phyloP scores from a whole-genome alignment of 2,888 invertebrate genomes.

The Limnephilus auricula region DNA sequence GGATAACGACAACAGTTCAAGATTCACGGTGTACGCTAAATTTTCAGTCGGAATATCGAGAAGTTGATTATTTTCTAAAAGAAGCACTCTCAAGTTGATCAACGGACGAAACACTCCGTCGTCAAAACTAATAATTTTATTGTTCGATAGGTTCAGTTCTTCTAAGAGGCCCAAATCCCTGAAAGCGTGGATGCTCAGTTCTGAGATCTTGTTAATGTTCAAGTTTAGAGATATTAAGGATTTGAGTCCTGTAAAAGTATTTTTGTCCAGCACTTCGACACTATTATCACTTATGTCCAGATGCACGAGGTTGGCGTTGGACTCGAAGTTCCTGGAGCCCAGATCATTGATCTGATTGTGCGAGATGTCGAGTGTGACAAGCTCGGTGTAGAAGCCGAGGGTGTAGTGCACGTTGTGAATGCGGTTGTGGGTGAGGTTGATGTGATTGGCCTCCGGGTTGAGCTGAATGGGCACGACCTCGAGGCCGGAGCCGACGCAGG shows the following conservation, averaged over 20 bases:
- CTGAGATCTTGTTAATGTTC: slow-evolving; percentile 86
- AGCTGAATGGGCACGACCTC: slow-evolving; percentile 93
- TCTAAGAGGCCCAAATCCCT: slow-evolving; percentile 86
- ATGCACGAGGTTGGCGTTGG: slow-evolving; percentile 84
- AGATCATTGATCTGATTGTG: slow-evolving; percentile 88
- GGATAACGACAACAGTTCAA: slow-evolving; percentile 86
- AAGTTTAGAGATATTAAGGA: slow-evolving; percentile 84
- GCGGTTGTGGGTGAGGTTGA: slow-evolving; percentile 90
- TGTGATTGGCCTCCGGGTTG: slow-evolving; percentile 90
- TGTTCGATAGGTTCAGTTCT: slow-evolving; percentile 86
- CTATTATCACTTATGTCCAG: slow-evolving; percentile 88
- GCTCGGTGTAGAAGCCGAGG: slow-evolving; percentile 87
- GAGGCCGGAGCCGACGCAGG: slow-evolving; percentile 87
- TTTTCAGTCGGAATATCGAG: slow-evolving; percentile 86
- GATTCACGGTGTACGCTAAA: slow-evolving; percentile 80
- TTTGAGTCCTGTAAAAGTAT: slow-evolving; percentile 86
- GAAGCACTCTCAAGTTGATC: slow-evolving; percentile 83
- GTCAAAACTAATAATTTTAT: slow-evolving; percentile 85
- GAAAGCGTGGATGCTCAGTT: slow-evolving; percentile 86
- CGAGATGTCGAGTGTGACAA: slow-evolving; percentile 89
- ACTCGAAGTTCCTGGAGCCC: slow-evolving; percentile 89
- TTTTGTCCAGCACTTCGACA: slow-evolving; percentile 84
- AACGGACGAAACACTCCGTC: slow-evolving; percentile 84
- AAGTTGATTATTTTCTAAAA: slow-evolving; percentile 87
- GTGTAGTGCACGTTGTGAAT: slow-evolving; percentile 88